Evolutionary conservation across 2,888 invertebrate species (phyloP).

Genomic region (Clistopyga incitator): DNA sequence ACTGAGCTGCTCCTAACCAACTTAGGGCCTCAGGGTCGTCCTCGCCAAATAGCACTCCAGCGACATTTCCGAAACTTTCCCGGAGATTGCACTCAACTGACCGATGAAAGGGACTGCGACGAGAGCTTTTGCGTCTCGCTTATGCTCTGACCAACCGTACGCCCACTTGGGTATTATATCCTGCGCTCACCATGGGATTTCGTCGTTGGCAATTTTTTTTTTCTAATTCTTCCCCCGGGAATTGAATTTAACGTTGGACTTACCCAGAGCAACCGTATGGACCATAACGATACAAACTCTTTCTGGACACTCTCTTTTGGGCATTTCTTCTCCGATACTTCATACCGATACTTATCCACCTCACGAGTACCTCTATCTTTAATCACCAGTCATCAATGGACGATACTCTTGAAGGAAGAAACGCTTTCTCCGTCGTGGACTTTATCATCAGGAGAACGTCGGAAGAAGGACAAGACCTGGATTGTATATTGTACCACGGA

Average conservation of each 20-base stretch:
- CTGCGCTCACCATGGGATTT: neutral
- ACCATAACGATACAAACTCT: too few species aligned
- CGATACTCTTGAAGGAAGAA: neutral
- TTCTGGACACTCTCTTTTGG: too few species aligned
- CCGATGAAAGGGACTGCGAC: constrained; percentile 46
- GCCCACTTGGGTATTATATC: neutral
- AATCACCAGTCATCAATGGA: constrained; percentile 22
- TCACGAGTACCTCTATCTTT: neutral
- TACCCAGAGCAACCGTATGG: too few species aligned
- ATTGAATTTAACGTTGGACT: too few species aligned
- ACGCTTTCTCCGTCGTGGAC: neutral
- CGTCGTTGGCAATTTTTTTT: neutral
- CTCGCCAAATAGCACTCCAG: constrained; percentile 45
- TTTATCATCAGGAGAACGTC: neutral
- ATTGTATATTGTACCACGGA: constrained; percentile 9
- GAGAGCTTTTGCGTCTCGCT: constrained; percentile 12
- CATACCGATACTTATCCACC: neutral
- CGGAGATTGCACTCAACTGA: constrained; percentile 52
- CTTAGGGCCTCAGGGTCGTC: constrained; percentile 1
- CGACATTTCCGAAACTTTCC: constrained; percentile 43
- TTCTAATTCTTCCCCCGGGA: too few species aligned
- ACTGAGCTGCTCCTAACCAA: constrained; percentile 1
- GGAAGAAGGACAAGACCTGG: neutral
- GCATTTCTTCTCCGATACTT: neutral
- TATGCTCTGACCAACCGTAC: constrained; percentile 8